Evolutionary conservation across 2,113 vertebrate species (phyloP).

Genomic region (Sylvilagus bachmani): DNA sequence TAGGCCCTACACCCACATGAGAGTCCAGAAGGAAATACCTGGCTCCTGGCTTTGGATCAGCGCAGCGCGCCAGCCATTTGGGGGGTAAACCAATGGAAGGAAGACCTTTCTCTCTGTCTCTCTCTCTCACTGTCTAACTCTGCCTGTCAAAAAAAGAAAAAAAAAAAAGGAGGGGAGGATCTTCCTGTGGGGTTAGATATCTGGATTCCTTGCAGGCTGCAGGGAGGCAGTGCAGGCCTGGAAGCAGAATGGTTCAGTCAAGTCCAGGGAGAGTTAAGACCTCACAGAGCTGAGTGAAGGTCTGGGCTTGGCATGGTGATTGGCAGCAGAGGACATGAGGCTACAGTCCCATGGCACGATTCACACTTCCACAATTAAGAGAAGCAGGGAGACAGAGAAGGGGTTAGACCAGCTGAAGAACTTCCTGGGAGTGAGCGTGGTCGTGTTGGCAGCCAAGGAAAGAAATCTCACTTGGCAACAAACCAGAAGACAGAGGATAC

Average conservation of each 20-base stretch:
- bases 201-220: not conserved
- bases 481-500: not conserved
- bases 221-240: not conserved
- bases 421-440: not conserved
- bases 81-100: too few relatives aligned
- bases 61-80: too few relatives aligned
- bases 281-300: not conserved
- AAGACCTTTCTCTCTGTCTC: too few relatives aligned
- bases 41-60: too few relatives aligned
- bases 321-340: accelerated
- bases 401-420: not conserved
- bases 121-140: too few relatives aligned
- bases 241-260: not conserved
- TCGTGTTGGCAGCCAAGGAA: not conserved
- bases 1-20: too few relatives aligned
- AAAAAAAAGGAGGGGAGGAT: too few relatives aligned
- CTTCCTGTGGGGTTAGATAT: too few relatives aligned
- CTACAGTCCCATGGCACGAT: accelerated
- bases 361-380: not conserved
- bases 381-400: not conserved
- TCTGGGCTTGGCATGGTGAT: accelerated
- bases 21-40: too few relatives aligned
- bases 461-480: not conserved
- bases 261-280: not conserved
- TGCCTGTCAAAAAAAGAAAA: too few relatives aligned